These are phyloP conservation scores for Lineus longissimus DNA, from an alignment of 1,140 invertebrate genomes.

Conservation along the genomic window DNA sequence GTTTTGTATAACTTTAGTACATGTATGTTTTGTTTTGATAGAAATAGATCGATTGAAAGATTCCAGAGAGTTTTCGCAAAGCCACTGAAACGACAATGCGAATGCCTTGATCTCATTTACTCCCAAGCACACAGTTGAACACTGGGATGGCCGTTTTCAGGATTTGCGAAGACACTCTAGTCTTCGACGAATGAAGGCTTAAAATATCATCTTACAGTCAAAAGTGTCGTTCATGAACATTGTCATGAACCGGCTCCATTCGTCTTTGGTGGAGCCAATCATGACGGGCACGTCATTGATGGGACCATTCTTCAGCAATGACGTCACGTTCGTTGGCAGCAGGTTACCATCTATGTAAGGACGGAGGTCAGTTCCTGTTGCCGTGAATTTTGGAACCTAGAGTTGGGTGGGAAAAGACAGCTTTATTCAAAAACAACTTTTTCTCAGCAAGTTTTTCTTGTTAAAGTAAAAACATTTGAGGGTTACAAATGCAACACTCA, in stretches of 20 bases:
- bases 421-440: no score
- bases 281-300: neutral
- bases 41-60: no score
- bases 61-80: no score
- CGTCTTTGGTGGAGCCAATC: neutral
- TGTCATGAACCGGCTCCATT: neutral
- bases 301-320: neutral
- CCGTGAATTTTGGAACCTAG: no score
- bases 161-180: neutral
- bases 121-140: neutral
- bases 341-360: neutral
- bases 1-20: no score
- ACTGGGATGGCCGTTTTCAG: neutral
- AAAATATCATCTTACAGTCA: neutral
- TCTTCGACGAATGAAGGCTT: neutral
- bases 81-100: no score
- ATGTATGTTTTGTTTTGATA: no score
- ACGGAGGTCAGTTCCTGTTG: neutral
- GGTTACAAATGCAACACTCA: no score
- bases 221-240: neutral
- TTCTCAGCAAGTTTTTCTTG: no score
- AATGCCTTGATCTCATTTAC: no score
- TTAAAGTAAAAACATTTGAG: no score
- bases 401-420: no score
- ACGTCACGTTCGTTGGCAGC: neutral